phyloP scores from a whole-genome alignment of 2,113 vertebrate species.

The Corythornis madagascariensis region DNA sequence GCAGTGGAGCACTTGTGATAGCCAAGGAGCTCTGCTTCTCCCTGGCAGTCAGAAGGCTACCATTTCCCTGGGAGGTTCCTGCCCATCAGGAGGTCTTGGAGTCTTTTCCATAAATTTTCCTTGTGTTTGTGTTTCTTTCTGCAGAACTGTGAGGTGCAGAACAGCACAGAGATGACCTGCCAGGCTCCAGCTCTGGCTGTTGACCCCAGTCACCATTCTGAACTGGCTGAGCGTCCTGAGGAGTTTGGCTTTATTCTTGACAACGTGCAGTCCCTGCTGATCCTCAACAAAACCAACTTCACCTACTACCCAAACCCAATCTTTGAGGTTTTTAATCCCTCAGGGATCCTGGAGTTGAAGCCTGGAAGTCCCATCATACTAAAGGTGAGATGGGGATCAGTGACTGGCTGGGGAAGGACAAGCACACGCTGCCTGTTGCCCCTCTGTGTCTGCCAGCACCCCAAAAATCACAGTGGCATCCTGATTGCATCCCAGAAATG shows the following conservation, averaged over 20 bases:
- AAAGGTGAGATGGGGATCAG: conserved; percentile 80
- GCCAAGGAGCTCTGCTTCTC: not conserved
- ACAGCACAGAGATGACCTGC: conserved; percentile 91
- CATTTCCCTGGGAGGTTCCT: not conserved
- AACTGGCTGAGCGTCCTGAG: conserved; percentile 86
- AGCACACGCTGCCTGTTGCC: not conserved
- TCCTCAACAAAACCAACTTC: conserved; percentile 93
- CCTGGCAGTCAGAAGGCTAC: not conserved
- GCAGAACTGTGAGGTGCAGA: conserved; percentile 89
- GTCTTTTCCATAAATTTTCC: not conserved
- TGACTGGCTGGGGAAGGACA: not conserved
- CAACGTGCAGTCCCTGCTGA: conserved; percentile 88
- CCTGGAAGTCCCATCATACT: conserved; percentile 96
- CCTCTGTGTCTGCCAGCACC: not conserved
- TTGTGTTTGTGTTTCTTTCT: not conserved
- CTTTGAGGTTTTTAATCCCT: conserved; percentile 89
- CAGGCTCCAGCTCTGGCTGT: conserved; percentile 89
- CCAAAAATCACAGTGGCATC: not conserved
- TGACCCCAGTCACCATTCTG: conserved; percentile 80
- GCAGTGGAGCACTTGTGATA: not conserved
- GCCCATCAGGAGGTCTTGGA: not conserved
- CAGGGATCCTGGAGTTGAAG: conserved; percentile 93
- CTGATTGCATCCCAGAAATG: not conserved
- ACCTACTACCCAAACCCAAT: conserved; percentile 95
- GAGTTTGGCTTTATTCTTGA: conserved; percentile 98